Evolutionary conservation across 35 echinoderm and acorn worm genomes (phyloP), one percentile per base, ranked within the genome.

Genomic region (Ophiothrix spiculata): DNA sequence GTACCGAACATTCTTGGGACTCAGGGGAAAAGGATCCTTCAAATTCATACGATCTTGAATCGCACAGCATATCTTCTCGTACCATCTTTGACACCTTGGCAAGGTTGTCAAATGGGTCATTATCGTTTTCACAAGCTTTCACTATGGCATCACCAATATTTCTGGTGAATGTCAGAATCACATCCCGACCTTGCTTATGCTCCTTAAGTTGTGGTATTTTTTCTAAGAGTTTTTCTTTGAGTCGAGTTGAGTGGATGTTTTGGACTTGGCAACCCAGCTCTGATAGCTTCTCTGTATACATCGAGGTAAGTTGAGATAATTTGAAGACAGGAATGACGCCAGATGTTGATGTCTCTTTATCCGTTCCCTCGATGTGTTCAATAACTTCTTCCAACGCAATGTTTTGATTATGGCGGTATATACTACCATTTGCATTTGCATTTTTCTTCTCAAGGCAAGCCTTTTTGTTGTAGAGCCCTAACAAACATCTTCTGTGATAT

Each of bases 81-180:
- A 89, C 36, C 15, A 89, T 83, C 14, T 83, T 39, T 29, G 87
- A 0, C n/a, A 79, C 87, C 40, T 89, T 84, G 11, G 87, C 79
- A 31, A 89, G 42, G 40, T 34, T 32, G 23, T 35, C 36, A 17
- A 19, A 35, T 31, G 28, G 37, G 23, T 32, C 75, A 31, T 80
- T 76, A 80, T 36, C 56, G 56, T 63, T 74, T 37, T 89, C 36
- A 25, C 25, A 64, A 1, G 77, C 79, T 28, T 89, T 19, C 56
- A 54, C 74, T 8, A 89, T 37, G n/a, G 35, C 35, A 12, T 34
- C 23, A 25, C 87, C 87, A 73, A 89, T 45, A 75, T 69, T 77
- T 28, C 84, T 39, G 1, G 84, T 37, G 40, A 84, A 84, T 29
- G 60, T 79, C 21, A 88, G 37, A 19, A 88, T 28, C 32, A 88